A percentile compares a stretch with the other conserved stretches of the same genome.
These are phyloP conservation scores for Pyrgus malvae DNA, from an alignment of 2,888 invertebrate species.

Conservation along the genomic window DNA sequence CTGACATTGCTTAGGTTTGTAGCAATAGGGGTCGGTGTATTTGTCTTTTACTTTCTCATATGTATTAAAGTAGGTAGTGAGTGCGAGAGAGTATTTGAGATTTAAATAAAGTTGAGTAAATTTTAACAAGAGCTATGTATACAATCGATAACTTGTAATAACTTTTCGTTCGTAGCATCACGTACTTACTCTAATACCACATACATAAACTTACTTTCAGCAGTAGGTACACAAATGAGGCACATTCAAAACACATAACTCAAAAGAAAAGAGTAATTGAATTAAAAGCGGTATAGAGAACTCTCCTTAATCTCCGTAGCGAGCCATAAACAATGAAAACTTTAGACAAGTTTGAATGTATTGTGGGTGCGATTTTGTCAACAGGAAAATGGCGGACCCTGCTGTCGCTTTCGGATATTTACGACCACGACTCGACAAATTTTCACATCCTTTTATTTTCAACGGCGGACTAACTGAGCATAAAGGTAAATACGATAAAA, in stretches of 20 bases:
- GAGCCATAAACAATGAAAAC: slow-evolving; percentile 70
- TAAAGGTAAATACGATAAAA: slow-evolving; percentile 62
- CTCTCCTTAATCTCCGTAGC: slow-evolving; percentile 54
- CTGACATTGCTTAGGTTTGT: too few relatives aligned
- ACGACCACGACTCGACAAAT: slow-evolving; percentile 71
- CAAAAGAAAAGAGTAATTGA: slow-evolving; percentile 43
- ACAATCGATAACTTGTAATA: too few relatives aligned
- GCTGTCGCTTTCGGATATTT: slow-evolving; percentile 72
- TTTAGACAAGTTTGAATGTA: slow-evolving; percentile 75
- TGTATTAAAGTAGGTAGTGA: background rate
- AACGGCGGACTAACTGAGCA: slow-evolving; percentile 57
- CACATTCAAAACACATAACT: background rate
- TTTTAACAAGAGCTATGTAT: background rate
- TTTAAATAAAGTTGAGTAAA: slow-evolving; percentile 1
- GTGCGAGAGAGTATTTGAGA: background rate
- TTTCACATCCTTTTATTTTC: slow-evolving; percentile 71
- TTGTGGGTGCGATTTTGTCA: slow-evolving; percentile 76
- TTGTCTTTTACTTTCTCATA: too few relatives aligned
- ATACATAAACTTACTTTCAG: background rate
- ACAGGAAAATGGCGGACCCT: slow-evolving; percentile 78
- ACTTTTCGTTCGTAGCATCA: too few relatives aligned
- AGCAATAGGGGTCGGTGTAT: too few relatives aligned
- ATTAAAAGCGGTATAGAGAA: slow-evolving; percentile 52
- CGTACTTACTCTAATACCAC: too few relatives aligned
- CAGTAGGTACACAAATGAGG: background rate